A percentile compares a stretch with the other conserved stretches of the same genome.
Conservation (phyloP, 2,888 invertebrate genomes). For the Lithophane semibrunnea region DNA sequence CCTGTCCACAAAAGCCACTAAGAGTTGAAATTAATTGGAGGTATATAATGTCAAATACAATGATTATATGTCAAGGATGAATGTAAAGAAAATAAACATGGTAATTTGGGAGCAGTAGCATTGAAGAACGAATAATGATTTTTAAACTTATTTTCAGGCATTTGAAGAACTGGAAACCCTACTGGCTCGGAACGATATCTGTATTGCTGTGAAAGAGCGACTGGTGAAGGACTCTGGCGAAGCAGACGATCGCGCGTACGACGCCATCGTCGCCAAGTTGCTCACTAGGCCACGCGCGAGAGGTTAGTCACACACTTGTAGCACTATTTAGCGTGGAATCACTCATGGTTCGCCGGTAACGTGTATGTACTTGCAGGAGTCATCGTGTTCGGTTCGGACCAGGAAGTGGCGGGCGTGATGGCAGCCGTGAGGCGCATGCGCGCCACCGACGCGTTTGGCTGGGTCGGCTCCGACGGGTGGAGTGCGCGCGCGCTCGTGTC, state of each 20-base stretch:
- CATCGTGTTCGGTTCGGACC: conserved; percentile 98
- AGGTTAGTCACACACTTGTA: conserved; percentile 89
- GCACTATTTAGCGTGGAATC: conserved; percentile 67
- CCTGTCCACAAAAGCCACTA: no score
- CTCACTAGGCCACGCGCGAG: conserved; percentile 95
- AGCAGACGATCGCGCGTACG: conserved; percentile 96
- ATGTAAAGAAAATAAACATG: no score
- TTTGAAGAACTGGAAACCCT: conserved; percentile 97
- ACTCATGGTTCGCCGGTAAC: conserved; percentile 88
- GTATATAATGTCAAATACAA: no score
- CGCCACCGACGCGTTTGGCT: conserved; percentile 96
- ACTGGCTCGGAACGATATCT: conserved; percentile 95
- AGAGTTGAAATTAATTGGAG: no score
- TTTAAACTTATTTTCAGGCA: conserved; percentile 90
- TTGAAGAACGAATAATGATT: not conserved
- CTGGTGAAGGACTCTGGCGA: conserved; percentile 98
- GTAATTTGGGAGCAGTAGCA: no score
- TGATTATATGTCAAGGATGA: no score
- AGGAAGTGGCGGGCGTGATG: conserved; percentile 99
- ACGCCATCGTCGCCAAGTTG: conserved; percentile 95
- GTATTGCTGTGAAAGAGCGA: conserved; percentile 98
- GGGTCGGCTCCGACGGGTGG: conserved; percentile 99
- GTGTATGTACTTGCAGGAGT: conserved; percentile 91
- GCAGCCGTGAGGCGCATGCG: conserved; percentile 95
- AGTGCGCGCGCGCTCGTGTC: conserved; percentile 96